Evolutionary conservation across 2,888 invertebrate species (phyloP).

Genomic region (Celastrina argiolus): DNA sequence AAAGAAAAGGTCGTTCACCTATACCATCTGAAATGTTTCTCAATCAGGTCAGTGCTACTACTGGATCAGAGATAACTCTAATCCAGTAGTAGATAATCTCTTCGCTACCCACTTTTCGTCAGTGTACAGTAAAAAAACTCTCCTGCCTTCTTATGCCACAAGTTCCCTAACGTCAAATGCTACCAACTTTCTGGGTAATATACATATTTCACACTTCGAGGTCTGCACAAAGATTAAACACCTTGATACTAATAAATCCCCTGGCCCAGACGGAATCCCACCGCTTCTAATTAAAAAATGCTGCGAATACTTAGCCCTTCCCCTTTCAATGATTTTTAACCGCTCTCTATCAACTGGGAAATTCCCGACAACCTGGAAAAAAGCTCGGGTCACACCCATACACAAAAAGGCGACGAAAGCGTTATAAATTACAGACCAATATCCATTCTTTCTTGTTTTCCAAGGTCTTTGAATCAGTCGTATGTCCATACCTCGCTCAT

Average conservation of each 20-base stretch:
- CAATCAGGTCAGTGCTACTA: background rate
- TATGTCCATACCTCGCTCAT: too few relatives aligned
- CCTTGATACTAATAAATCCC: background rate
- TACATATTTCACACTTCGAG: too few relatives aligned
- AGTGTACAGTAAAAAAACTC: conserved; percentile 9
- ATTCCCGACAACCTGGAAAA: too few relatives aligned
- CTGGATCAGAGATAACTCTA: conserved; percentile 6
- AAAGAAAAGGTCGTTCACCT: conserved; percentile 10
- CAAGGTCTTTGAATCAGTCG: too few relatives aligned
- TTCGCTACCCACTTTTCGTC: conserved; percentile 10
- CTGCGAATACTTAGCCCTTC: too few relatives aligned
- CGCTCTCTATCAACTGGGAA: background rate
- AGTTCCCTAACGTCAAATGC: background rate
- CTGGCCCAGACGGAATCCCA: background rate
- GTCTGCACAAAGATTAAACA: too few relatives aligned
- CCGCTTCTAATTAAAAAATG: background rate
- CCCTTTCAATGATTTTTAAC: too few relatives aligned
- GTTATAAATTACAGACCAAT: too few relatives aligned
- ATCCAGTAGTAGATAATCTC: too few relatives aligned
- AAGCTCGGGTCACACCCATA: background rate
- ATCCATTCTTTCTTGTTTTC: too few relatives aligned
- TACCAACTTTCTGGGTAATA: background rate
- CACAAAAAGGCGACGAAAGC: background rate
- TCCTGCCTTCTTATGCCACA: too few relatives aligned
- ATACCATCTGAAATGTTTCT: conserved; percentile 19